Base-by-base conservation (phyloP, 1,140 invertebrate genomes). In the Papilio aristodemus region DNA sequence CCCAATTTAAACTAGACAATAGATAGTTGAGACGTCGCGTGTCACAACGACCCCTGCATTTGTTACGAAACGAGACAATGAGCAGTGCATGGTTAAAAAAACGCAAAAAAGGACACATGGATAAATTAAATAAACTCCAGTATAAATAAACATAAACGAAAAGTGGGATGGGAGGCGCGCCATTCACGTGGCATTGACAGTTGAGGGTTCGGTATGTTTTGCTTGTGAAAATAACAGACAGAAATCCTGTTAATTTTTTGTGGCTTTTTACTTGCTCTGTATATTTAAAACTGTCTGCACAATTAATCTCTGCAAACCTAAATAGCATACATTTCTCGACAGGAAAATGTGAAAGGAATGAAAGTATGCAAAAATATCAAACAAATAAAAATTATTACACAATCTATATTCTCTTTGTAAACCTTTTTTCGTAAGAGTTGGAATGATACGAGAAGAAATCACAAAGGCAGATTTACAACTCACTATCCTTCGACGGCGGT, bases 41-140 rank as follows among this genome's bases (percentile, higher is more conserved):
- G 71, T 69, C 71, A 59, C 71, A 41, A 27, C 19, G 38, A 27
- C 39, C 60, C 60, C 60, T 25, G 10, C 38, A 22, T 60, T 60
- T 60, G 58, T 63, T 63, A 38, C 60, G 11, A 63, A 63, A 63
- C 60, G 38, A 38, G 38, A 63, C 60, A 63, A 64, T 64, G 60
- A 39, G 60, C 37, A 54, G 46, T 25, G 46, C 46, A 22, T 54
- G 64, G 70, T 68, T 58, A 67, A 64, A 14, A 57, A 14, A 67
- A 37, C n/a, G 27, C 63, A 50, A 74, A 73, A 72, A 71, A 71
- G 72, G 63, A 68, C 75, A 73, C 63, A 71, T 54, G 69, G 67
- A 73, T 71, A 73, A 75, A 77, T 80, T 74, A 74, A 80, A 76
- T 78, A 80, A 78, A 78, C 71, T 76, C 67, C 66, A 54, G 59